Percentiles rank a stretch among this genome's conserved stretches.
phyloP scores from a whole-genome alignment of 2,888 invertebrate genomes.

The Cantharis lateralis region DNA sequence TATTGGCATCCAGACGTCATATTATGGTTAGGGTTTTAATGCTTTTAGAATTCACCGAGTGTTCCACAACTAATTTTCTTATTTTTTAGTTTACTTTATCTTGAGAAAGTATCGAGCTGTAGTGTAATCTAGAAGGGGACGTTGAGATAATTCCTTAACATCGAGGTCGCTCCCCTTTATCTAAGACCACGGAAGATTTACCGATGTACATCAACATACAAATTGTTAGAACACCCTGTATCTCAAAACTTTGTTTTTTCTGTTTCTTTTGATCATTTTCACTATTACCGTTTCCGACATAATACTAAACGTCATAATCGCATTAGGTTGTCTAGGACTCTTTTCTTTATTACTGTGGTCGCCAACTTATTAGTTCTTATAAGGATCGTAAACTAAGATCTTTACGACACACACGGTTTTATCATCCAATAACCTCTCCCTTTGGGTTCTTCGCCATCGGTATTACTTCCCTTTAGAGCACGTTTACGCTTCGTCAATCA shows the following conservation, averaged over 20 bases:
- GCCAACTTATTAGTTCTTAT: conserved; percentile 37
- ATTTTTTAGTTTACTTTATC: neutral
- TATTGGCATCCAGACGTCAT: neutral
- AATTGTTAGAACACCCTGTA: neutral
- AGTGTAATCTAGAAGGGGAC: neutral
- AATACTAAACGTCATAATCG: conserved; percentile 37
- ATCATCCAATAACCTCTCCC: conserved; percentile 33
- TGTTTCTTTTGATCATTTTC: conserved; percentile 24
- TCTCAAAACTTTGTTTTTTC: neutral
- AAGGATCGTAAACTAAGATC: conserved; percentile 35
- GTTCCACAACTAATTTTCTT: neutral
- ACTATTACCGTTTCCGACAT: conserved; percentile 26
- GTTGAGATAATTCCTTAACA: neutral
- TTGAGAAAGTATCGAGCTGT: neutral
- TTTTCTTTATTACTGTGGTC: conserved; percentile 34
- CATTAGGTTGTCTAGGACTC: conserved; percentile 28
- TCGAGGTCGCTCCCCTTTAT: neutral
- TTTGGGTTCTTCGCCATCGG: conserved; percentile 20
- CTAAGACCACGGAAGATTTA: neutral
- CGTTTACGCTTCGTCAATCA: conserved; percentile 19
- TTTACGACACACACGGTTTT: conserved; percentile 31
- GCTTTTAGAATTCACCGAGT: neutral
- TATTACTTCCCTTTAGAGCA: neutral
- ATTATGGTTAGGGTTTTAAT: neutral
- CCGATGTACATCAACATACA: neutral